Evolutionary conservation across 2,113 vertebrate species (phyloP).

Genomic region (Mungos mungo): DNA sequence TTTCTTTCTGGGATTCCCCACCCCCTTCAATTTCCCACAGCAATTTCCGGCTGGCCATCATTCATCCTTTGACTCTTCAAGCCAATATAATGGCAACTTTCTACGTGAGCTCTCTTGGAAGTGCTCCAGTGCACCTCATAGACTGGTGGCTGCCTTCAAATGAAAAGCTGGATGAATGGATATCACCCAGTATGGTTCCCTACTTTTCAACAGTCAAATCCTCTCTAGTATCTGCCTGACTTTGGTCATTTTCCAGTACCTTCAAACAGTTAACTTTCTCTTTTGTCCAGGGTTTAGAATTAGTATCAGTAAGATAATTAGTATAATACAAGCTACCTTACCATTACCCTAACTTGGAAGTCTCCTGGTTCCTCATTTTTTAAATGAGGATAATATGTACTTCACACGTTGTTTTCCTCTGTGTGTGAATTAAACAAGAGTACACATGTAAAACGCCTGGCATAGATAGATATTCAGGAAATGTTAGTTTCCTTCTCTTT

Average conservation of each 20-base stretch:
- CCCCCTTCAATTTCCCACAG: not conserved
- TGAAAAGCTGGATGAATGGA: not conserved
- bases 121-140: not conserved
- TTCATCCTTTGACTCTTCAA: not conserved
- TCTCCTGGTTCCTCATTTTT: not conserved
- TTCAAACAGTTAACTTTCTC: not conserved
- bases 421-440: constrained; percentile 20
- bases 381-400: not conserved
- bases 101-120: not conserved
- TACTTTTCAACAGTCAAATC: not conserved
- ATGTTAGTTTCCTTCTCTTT: constrained; percentile 6
- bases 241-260: not conserved
- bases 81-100: not conserved
- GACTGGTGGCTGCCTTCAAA: not conserved
- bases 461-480: not conserved
- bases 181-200: not conserved
- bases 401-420: not conserved
- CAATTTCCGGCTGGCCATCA: not conserved
- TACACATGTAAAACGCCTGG: not conserved
- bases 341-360: not conserved
- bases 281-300: constrained; percentile 20
- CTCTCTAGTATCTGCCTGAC: not conserved
- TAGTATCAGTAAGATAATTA: not conserved
- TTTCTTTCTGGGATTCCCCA: not conserved
- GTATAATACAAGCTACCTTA: not conserved